Conservation (phyloP, 2,113 vertebrate genomes). For the Cervus canadensis region DNA sequence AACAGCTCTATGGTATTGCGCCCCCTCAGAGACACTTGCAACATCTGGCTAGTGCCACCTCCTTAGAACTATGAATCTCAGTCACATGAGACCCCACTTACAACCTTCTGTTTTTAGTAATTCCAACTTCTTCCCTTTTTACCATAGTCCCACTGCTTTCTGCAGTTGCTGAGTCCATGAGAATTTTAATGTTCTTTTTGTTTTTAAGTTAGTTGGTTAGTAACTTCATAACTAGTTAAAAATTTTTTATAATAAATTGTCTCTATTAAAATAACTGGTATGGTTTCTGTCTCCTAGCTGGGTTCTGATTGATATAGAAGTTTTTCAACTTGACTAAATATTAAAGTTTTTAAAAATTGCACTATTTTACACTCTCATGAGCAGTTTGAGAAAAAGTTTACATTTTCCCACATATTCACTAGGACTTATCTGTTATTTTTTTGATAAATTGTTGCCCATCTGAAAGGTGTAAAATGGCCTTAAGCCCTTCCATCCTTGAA, state of each 20-base stretch:
- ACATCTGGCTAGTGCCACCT: not conserved
- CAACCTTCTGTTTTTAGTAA: slow-evolving; percentile 2
- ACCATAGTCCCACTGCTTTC: not conserved
- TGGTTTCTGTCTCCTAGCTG: not conserved
- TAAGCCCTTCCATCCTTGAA: not conserved
- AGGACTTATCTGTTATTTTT: not conserved
- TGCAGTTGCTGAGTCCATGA: not conserved
- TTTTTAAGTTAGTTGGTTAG: not conserved
- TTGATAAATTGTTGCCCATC: not conserved
- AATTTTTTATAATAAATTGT: not conserved
- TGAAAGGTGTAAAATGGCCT: not conserved
- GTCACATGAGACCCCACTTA: not conserved
- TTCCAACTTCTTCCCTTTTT: not conserved
- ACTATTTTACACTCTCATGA: not conserved
- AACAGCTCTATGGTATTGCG: not conserved
- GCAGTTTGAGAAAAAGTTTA: not conserved
- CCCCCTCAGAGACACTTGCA: not conserved
- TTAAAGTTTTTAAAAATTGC: not conserved
- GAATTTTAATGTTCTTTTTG: slow-evolving; percentile 14
- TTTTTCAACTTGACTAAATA: slow-evolving; percentile 4
- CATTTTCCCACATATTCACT: not conserved
- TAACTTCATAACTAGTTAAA: not conserved
- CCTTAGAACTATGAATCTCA: not conserved
- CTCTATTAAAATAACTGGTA: not conserved
- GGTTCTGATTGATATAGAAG: not conserved